Conservation (phyloP, 2,888 invertebrate genomes). For the Cyclophora punctaria region DNA sequence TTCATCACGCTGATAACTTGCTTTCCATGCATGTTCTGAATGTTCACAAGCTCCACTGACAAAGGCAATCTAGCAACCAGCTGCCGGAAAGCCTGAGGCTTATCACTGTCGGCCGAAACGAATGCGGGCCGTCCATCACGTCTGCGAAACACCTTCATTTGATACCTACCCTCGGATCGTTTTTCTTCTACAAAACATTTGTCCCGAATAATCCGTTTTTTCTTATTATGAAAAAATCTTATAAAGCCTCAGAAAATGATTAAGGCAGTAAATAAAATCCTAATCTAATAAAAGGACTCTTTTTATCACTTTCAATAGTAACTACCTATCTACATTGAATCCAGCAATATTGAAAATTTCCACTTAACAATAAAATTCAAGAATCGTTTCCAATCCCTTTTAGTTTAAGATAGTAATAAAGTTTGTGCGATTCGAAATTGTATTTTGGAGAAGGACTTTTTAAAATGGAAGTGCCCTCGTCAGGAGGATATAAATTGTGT, state of each 20-base stretch:
- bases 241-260: too few species aligned
- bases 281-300: too few species aligned
- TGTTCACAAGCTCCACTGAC: constrained; percentile 25
- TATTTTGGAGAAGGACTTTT: constrained; percentile 33
- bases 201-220: too few species aligned
- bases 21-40: constrained; percentile 24
- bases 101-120: constrained; percentile 29
- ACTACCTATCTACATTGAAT: too few species aligned
- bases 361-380: too few species aligned
- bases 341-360: too few species aligned
- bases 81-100: constrained; percentile 27
- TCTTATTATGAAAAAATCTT: too few species aligned
- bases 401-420: too few species aligned
- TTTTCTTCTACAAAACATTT: too few species aligned
- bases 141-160: constrained; percentile 14
- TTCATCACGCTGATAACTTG: constrained; percentile 31
- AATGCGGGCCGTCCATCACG: constrained; percentile 32
- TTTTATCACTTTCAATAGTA: too few species aligned
- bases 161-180: constrained; percentile 9
- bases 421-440: constrained; percentile 14
- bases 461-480: constrained; percentile 32
- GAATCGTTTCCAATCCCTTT: neutral
- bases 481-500: constrained; percentile 36
- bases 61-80: constrained; percentile 35
- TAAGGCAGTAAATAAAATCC: too few species aligned